Base-by-base conservation (phyloP, 2,113 vertebrate species). In the Apus apus region DNA sequence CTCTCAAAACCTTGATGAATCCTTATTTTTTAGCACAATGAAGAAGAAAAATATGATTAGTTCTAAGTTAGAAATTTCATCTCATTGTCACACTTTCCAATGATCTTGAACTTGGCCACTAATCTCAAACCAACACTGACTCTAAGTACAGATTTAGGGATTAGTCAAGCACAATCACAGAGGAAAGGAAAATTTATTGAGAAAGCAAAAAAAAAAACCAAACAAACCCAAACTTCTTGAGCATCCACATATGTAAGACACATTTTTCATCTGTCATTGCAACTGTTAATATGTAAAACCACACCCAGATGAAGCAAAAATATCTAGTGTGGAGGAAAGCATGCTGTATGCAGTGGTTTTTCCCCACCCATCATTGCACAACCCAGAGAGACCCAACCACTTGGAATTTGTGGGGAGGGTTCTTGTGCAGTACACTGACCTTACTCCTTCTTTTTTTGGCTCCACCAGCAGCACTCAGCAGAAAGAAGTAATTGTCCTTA, bases 401-500 rank as follows among this genome's bases (percentile, higher is more conserved):
- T 19, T 3, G 2, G 66, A 60, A 53, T 34, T 11, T 48, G 25
- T 22, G 36, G 3, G 5, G 74, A 87, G 70, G n/a, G 50, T 50
- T 75, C 70, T 57, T 79, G 45, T 14, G 45, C 48, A 74, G 67
- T 16, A 85, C 25, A 50, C 45, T 75, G 90, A 74, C 65, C 90
- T 84, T 22, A 61, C 57, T 67, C 23, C 53, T 73, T 84, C 76
- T 75, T 86, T 72, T 72, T 84, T 89, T 95, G 66, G 83, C 89
- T 90, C 66, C 74, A 68, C 66, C 85, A 80, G 54, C 83, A 50
- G 34, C 0, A 0, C 58, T 48, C 80, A 92, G 79, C 57, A 92
- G 76, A 93, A 83, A 92, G 76, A 61, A 95, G 90, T 46, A 84
- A 95, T 96, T 95, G 94, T 97, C 93, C 94, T 71, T 70, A 89